A percentile compares a stretch with the other conserved stretches of the same genome.
phyloP scores from a whole-genome alignment of 2,113 vertebrate genomes.

The Bubo blakistoni region DNA sequence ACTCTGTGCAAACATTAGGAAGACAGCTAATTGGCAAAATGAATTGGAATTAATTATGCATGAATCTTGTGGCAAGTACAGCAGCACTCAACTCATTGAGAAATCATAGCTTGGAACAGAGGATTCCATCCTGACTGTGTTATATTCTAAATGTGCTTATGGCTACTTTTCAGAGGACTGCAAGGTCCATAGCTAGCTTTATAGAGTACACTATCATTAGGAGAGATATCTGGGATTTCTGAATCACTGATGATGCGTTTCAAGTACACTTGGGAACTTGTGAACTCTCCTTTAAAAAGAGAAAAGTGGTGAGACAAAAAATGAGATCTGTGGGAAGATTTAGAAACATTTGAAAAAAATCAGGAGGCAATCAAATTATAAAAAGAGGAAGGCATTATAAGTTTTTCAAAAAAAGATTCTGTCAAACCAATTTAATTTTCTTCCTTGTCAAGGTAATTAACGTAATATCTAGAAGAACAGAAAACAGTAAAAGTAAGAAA shows the following conservation, averaged over 20 bases:
- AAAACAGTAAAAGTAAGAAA: background rate
- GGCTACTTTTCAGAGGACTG: background rate
- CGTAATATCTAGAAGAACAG: background rate
- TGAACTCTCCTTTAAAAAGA: background rate
- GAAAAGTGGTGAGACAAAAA: background rate
- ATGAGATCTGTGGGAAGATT: background rate
- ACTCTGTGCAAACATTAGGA: background rate
- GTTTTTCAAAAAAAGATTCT: background rate
- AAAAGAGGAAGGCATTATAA: background rate
- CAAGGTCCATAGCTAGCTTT: background rate
- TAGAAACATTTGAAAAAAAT: background rate
- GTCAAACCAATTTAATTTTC: background rate
- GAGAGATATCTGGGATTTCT: background rate
- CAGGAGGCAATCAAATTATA: background rate
- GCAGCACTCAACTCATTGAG: background rate
- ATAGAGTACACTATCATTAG: background rate
- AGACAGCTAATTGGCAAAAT: slow-evolving; percentile 29
- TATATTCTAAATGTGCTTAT: background rate
- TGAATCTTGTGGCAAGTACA: background rate
- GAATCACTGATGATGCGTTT: background rate
- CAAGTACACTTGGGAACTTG: background rate
- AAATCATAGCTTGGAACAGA: background rate
- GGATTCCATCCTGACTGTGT: background rate
- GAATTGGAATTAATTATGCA: slow-evolving; percentile 29
- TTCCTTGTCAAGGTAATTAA: background rate